These are phyloP conservation scores for Yponomeuta malinellus DNA, from an alignment of 2,888 invertebrate genomes.

Conservation along the genomic window DNA sequence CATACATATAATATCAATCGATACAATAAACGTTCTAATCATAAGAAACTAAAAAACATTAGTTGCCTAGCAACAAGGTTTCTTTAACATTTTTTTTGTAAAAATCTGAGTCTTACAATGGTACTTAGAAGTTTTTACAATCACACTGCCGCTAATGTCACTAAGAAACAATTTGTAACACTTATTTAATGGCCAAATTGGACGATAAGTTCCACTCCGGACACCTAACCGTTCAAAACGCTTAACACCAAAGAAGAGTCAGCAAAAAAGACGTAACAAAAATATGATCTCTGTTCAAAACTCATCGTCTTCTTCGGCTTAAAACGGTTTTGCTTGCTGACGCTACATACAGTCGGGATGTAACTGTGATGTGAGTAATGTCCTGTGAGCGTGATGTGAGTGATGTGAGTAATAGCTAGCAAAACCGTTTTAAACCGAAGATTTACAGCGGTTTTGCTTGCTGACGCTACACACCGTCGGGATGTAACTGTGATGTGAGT, in stretches of 20 bases:
- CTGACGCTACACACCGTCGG: background rate
- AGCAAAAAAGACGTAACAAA: background rate
- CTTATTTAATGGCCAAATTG: constrained; percentile 24
- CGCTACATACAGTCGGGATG: background rate
- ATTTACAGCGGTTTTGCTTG: no score
- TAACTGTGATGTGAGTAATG: no score
- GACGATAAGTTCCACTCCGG: constrained; percentile 21
- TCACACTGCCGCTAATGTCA: background rate
- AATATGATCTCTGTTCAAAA: background rate
- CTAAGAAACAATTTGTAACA: constrained; percentile 7
- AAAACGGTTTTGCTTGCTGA: background rate
- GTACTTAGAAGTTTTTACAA: background rate
- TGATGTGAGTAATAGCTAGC: no score
- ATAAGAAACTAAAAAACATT: no score
- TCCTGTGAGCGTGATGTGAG: no score
- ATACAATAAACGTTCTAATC: no score
- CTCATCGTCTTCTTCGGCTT: background rate
- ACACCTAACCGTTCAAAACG: constrained; percentile 14
- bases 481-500: constrained; percentile 6
- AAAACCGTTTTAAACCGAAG: no score
- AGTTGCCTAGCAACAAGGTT: no score
- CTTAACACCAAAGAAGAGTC: background rate
- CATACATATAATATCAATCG: no score
- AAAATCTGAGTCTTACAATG: background rate
- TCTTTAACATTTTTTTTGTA: background rate